Evolutionary conservation across 2,797 vertebrate genomes (phyloP).

Genomic region (Mionectes olivaceus): DNA sequence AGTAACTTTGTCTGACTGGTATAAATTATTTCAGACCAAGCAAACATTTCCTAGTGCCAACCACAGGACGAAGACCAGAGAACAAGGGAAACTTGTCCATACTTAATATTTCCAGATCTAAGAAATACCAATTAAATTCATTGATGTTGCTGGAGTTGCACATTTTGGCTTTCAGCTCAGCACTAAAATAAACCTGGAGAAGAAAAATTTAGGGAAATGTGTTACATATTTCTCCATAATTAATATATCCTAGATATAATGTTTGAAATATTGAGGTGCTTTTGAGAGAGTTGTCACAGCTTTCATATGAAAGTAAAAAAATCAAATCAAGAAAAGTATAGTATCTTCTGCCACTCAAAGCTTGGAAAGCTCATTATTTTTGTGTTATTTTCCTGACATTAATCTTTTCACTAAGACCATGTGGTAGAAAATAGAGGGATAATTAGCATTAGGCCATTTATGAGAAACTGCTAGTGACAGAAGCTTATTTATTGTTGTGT

Average conservation of each 20-base stretch:
- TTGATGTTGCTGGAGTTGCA: background rate
- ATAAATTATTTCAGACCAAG: background rate
- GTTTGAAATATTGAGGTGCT: background rate
- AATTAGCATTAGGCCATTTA: constrained; percentile 59
- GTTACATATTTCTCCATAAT: background rate
- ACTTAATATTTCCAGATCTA: background rate
- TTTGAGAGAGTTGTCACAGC: background rate
- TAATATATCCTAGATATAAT: background rate
- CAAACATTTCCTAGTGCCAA: background rate
- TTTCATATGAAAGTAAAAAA: background rate
- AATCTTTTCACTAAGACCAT: background rate
- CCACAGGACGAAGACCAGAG: background rate
- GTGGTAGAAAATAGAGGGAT: constrained; percentile 29
- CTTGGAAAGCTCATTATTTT: constrained; percentile 2
- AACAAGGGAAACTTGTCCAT: background rate
- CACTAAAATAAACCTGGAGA: background rate
- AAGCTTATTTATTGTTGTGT: constrained; percentile 34
- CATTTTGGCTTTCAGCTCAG: background rate
- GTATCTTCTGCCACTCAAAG: constrained; percentile 16
- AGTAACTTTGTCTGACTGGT: background rate
- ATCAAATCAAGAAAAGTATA: background rate
- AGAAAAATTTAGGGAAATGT: background rate
- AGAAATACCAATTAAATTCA: background rate
- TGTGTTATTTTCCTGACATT: background rate
- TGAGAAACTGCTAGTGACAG: constrained; percentile 45